Conservation (phyloP, 2,888 invertebrate species). For the Dryocosmus kuriphilus region DNA sequence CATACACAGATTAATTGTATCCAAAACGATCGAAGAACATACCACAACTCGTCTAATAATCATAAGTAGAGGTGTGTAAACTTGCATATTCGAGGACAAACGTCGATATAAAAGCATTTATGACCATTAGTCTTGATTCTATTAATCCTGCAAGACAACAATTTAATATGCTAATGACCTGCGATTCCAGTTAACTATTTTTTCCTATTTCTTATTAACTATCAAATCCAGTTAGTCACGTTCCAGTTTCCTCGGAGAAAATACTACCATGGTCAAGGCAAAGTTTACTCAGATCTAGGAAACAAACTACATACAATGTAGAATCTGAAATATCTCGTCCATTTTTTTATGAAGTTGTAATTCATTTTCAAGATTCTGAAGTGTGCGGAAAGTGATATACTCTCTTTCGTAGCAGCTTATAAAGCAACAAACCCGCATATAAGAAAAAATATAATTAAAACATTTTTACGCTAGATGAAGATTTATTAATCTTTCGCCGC, state of each 20-base stretch:
- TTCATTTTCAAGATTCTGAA: too few relatives aligned
- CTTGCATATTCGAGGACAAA: slow-evolving; percentile 27
- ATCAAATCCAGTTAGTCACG: slow-evolving; percentile 28
- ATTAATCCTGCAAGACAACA: slow-evolving; percentile 13
- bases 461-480: slow-evolving; percentile 9
- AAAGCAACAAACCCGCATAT: neutral
- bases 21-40: slow-evolving; percentile 29
- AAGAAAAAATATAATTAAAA: neutral
- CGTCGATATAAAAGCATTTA: slow-evolving; percentile 19
- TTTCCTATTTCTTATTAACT: neutral
- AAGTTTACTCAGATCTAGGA: slow-evolving; percentile 18
- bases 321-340: neutral
- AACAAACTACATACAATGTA: neutral
- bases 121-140: slow-evolving; percentile 26
- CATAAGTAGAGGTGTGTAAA: slow-evolving; percentile 37
- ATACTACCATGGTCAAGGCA: slow-evolving; percentile 27
- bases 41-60: slow-evolving; percentile 34
- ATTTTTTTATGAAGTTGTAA: neutral
- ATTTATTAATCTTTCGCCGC: slow-evolving; percentile 2
- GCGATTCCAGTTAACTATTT: slow-evolving; percentile 20
- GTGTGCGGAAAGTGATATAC: neutral
- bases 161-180: slow-evolving; percentile 46
- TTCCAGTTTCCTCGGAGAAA: slow-evolving; percentile 23
- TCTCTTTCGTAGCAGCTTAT: neutral
- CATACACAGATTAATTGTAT: slow-evolving; percentile 37